phyloP scores from a whole-genome alignment of 2,113 vertebrate species.

The Protobothrops mucrosquamatus region DNA sequence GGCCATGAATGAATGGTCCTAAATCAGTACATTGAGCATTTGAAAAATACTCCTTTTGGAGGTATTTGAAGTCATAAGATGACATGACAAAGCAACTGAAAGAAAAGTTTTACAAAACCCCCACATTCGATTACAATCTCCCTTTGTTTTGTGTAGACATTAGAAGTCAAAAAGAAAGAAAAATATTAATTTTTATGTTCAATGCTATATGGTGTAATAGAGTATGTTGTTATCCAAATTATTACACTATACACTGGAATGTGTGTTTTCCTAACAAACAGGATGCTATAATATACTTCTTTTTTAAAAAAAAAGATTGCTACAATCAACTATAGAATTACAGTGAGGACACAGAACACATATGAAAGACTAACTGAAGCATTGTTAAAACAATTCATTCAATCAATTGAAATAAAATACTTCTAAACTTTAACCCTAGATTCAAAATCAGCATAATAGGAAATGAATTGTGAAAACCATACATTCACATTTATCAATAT shows the following conservation, averaged over 20 bases:
- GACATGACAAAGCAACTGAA: conserved; percentile 76
- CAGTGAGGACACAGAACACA: conserved; percentile 70
- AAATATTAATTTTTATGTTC: conserved; percentile 65
- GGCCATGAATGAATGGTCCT: neutral
- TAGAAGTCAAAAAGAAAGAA: conserved; percentile 57
- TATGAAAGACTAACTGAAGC: conserved; percentile 70
- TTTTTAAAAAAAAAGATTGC: conserved; percentile 62
- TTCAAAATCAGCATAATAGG: conserved; percentile 71
- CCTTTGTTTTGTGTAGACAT: conserved; percentile 64
- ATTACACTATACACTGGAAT: conserved; percentile 69
- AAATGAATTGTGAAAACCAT: conserved; percentile 70
- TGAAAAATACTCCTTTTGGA: neutral
- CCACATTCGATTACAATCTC: conserved; percentile 58
- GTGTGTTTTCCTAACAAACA: conserved; percentile 68
- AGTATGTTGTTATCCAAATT: conserved; percentile 67
- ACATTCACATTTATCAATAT: conserved; percentile 61
- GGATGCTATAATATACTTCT: conserved; percentile 66
- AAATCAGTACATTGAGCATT: neutral
- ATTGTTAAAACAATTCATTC: conserved; percentile 66
- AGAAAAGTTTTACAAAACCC: conserved; percentile 79
- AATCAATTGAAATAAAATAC: conserved; percentile 66
- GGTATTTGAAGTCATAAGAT: conserved; percentile 71
- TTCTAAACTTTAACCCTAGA: conserved; percentile 71
- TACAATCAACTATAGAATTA: conserved; percentile 69
- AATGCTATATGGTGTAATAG: conserved; percentile 85